phyloP scores from a whole-genome alignment of 2,888 invertebrate species.

The Apodemia duryi region DNA sequence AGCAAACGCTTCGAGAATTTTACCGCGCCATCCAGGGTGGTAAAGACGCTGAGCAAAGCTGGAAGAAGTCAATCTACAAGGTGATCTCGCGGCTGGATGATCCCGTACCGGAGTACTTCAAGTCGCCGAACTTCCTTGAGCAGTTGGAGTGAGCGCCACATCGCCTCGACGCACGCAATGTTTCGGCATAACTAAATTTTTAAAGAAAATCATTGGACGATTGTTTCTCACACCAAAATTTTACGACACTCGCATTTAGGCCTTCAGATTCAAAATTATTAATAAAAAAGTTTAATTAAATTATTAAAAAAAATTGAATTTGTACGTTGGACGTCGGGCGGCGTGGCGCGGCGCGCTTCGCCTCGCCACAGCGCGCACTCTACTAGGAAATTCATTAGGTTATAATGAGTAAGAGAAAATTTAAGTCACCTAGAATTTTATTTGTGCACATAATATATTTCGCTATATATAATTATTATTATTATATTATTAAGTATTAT shows the following conservation, averaged over 20 bases:
- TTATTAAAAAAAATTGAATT: slow-evolving; percentile 68
- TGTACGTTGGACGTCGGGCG: slow-evolving; percentile 69
- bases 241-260: slow-evolving; percentile 84
- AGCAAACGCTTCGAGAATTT: slow-evolving; percentile 98
- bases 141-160: slow-evolving; percentile 89
- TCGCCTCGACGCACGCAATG: slow-evolving; percentile 53
- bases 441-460: slow-evolving; percentile 80
- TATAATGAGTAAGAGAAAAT: slow-evolving; percentile 75
- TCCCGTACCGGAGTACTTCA: slow-evolving; percentile 99
- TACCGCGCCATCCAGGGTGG: slow-evolving; percentile 98
- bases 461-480: slow-evolving; percentile 79
- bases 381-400: slow-evolving; percentile 76
- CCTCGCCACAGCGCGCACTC: slow-evolving; percentile 52
- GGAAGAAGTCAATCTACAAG: slow-evolving; percentile 99
- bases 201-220: slow-evolving; percentile 59
- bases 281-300: slow-evolving; percentile 69
- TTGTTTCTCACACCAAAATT: slow-evolving; percentile 80
- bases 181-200: slow-evolving; percentile 59
- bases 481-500: slow-evolving; percentile 79
- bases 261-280: slow-evolving; percentile 83
- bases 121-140: slow-evolving; percentile 99
- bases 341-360: slow-evolving; percentile 38
- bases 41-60: slow-evolving; percentile 98
- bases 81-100: slow-evolving; percentile 99
- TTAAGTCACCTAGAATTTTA: slow-evolving; percentile 80